Percentiles rank a stretch among this genome's conserved stretches.
phyloP scores from a whole-genome alignment of 2,113 vertebrate species.

The Circaetus gallicus region DNA sequence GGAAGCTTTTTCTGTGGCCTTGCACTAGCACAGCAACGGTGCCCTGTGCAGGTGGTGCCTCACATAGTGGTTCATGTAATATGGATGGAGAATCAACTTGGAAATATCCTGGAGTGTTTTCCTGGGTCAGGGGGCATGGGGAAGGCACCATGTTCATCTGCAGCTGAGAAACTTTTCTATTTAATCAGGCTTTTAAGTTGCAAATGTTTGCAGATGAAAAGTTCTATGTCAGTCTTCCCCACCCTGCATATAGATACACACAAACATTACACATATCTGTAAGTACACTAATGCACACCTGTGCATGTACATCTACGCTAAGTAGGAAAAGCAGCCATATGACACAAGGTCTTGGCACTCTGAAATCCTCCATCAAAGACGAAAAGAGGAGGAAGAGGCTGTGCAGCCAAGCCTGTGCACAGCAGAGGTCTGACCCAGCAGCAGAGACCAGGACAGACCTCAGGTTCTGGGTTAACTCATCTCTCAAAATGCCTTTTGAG shows the following conservation, averaged over 20 bases:
- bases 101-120: background rate
- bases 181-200: background rate
- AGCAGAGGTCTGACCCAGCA: background rate
- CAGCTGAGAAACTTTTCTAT: background rate
- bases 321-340: background rate
- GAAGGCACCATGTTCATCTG: fast-evolving
- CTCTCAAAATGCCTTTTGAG: background rate
- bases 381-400: background rate
- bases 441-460: background rate
- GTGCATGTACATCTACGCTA: fast-evolving
- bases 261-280: fast-evolving
- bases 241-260: fast-evolving
- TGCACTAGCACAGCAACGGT: background rate
- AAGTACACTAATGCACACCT: fast-evolving
- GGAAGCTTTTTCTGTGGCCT: background rate
- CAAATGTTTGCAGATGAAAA: background rate
- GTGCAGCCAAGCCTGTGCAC: background rate
- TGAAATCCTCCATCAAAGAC: background rate
- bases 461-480: background rate
- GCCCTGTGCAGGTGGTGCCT: background rate
- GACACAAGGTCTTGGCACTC: background rate
- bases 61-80: fast-evolving
- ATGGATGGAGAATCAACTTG: background rate
- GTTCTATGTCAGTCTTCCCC: background rate
- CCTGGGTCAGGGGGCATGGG: fast-evolving